Percentiles rank a stretch among this genome's conserved stretches.
These are phyloP conservation scores for Trichogramma pretiosum DNA, from an alignment of 1,140 invertebrate species.

Conservation along the genomic window DNA sequence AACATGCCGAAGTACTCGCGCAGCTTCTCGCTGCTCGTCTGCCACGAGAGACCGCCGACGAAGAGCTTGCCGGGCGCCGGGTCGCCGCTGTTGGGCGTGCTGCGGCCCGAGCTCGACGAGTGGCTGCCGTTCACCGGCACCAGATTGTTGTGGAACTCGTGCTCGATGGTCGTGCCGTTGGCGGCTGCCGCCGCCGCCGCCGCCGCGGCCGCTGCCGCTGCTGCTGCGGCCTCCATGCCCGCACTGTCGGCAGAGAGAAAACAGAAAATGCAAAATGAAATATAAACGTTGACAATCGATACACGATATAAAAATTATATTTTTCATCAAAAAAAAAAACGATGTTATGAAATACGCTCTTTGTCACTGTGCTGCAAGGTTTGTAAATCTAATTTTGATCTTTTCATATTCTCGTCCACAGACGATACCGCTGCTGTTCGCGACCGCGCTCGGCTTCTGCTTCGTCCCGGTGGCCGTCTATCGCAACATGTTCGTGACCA, in stretches of 20 bases:
- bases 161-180: slow-evolving; percentile 47
- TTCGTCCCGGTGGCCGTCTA: too few relatives aligned
- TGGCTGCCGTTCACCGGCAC: slow-evolving; percentile 53
- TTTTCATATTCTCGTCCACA: too few relatives aligned
- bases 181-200: slow-evolving; percentile 26
- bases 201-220: slow-evolving; percentile 28
- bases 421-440: background rate
- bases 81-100: slow-evolving; percentile 60
- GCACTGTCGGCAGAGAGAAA: slow-evolving; percentile 30
- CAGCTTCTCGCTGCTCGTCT: slow-evolving; percentile 82
- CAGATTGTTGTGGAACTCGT: slow-evolving; percentile 53
- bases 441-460: too few relatives aligned
- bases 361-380: too few relatives aligned
- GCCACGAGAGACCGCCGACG: slow-evolving; percentile 84
- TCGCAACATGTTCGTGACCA: slow-evolving; percentile 17
- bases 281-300: too few relatives aligned
- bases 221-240: slow-evolving; percentile 47
- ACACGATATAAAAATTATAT: too few relatives aligned
- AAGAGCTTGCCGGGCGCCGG: slow-evolving; percentile 82
- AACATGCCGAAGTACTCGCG: slow-evolving; percentile 87
- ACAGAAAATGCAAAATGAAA: too few relatives aligned
- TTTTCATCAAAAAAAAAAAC: too few relatives aligned
- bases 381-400: too few relatives aligned
- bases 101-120: slow-evolving; percentile 61
- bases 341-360: too few relatives aligned